These are phyloP conservation scores for Nipponacmea schrenckii DNA, from an alignment of 2,888 invertebrate species.

Conservation along the genomic window DNA sequence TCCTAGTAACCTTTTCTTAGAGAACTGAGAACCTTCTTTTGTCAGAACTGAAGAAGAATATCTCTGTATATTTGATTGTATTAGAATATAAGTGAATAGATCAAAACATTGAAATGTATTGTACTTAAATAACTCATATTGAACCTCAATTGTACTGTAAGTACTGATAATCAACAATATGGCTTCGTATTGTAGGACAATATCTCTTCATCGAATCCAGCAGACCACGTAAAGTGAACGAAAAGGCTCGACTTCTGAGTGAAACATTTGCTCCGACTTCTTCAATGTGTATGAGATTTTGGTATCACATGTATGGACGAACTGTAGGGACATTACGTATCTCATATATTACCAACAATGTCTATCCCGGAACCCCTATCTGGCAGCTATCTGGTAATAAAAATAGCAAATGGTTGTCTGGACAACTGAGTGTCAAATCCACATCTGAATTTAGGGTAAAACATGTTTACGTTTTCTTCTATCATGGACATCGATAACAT, in stretches of 20 bases:
- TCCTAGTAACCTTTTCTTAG: not conserved
- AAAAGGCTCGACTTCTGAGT: constrained; percentile 54
- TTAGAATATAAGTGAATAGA: too few relatives aligned
- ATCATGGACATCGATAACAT: too few relatives aligned
- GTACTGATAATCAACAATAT: too few relatives aligned
- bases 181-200: constrained; percentile 26
- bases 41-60: too few relatives aligned
- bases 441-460: constrained; percentile 43
- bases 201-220: constrained; percentile 59
- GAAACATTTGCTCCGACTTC: constrained; percentile 39
- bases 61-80: too few relatives aligned
- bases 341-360: constrained; percentile 43
- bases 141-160: too few relatives aligned
- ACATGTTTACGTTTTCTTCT: too few relatives aligned
- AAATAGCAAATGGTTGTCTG: constrained; percentile 48
- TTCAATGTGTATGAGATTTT: constrained; percentile 50
- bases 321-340: constrained; percentile 54
- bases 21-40: too few relatives aligned
- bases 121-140: too few relatives aligned
- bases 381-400: constrained; percentile 53
- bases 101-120: too few relatives aligned
- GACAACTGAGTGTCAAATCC: constrained; percentile 42
- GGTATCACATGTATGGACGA: constrained; percentile 63
- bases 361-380: constrained; percentile 35
- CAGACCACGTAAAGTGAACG: constrained; percentile 40